These are phyloP conservation scores for Tauraco erythrolophus DNA, from an alignment of 2,113 vertebrate species.

Conservation along the genomic window DNA sequence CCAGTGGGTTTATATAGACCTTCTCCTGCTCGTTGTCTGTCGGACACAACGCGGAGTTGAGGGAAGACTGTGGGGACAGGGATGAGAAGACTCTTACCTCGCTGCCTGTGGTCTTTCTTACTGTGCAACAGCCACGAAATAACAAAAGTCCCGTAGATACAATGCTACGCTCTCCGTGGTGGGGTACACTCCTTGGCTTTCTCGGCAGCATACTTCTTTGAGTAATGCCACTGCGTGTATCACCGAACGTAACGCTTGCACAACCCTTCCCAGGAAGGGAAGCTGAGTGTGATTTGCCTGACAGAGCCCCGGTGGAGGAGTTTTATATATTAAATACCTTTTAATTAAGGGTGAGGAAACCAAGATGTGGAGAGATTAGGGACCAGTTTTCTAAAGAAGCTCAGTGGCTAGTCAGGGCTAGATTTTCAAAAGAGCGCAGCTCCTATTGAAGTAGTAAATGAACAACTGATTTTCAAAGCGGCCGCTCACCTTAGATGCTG, in stretches of 20 bases:
- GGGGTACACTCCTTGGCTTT: background rate
- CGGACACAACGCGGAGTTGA: background rate
- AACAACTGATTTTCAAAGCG: constrained; percentile 17
- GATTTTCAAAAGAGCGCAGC: constrained; percentile 6
- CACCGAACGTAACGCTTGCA: background rate
- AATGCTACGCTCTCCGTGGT: accelerated
- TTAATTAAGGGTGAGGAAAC: constrained; percentile 62
- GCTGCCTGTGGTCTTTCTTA: background rate
- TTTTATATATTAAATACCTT: background rate
- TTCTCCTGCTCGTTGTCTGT: background rate
- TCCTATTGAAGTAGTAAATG: background rate
- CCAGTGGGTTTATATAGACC: accelerated
- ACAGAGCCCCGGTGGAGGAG: background rate
- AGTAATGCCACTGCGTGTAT: background rate
- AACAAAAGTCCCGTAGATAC: accelerated
- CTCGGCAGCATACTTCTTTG: background rate
- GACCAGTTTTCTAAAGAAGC: constrained; percentile 30
- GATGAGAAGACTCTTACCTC: background rate
- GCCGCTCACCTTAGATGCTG: accelerated
- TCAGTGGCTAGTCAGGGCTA: background rate
- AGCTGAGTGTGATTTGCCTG: background rate
- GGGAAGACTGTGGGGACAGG: background rate
- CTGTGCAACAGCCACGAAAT: background rate
- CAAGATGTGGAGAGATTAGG: constrained; percentile 41
- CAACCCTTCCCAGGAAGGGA: background rate